Percentiles rank a stretch among this genome's conserved stretches.
phyloP scores from a whole-genome alignment of 2,888 invertebrate species.

The Celastrina argiolus region DNA sequence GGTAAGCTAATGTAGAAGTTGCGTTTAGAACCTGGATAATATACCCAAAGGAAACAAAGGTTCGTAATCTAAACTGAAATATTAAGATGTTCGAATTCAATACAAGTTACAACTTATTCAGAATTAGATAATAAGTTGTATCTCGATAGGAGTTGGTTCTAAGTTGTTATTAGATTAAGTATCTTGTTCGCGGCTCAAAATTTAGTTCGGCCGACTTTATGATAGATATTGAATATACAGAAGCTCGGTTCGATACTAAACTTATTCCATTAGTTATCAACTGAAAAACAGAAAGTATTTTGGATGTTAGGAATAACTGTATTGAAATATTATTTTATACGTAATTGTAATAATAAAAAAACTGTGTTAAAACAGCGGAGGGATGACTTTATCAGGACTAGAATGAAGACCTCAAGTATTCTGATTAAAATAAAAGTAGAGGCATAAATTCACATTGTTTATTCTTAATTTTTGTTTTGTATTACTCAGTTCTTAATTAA shows the following conservation, averaged over 20 bases:
- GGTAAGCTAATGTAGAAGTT: no score
- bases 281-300: background rate
- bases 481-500: slow-evolving; percentile 7
- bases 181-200: background rate
- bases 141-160: background rate
- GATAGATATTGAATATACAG: background rate
- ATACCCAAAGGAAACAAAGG: no score
- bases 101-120: background rate
- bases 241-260: background rate
- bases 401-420: background rate
- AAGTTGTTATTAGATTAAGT: slow-evolving; percentile 10
- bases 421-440: background rate
- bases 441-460: background rate
- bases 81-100: background rate
- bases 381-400: background rate
- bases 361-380: background rate
- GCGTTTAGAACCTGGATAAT: no score
- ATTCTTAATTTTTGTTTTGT: slow-evolving; percentile 7
- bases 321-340: background rate
- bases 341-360: no score
- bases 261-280: background rate
- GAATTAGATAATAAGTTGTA: slow-evolving; percentile 15
- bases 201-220: background rate
- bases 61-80: background rate
- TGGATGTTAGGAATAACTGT: no score